phyloP scores from a whole-genome alignment of 2,888 invertebrate species.

The Diplazon laetatorius region DNA sequence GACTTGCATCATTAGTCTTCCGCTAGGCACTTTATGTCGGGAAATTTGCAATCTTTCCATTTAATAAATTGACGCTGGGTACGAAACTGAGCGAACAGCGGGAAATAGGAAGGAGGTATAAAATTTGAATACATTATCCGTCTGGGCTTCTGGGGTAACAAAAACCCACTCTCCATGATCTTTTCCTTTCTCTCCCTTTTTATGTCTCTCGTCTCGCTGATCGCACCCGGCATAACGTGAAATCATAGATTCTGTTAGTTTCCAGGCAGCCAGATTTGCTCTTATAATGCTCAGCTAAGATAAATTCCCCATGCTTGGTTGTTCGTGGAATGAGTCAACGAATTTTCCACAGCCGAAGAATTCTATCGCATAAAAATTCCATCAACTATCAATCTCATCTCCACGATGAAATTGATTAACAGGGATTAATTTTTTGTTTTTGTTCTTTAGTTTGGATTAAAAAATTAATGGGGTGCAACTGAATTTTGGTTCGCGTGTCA shows the following conservation, averaged over 20 bases:
- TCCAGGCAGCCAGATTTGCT: constrained; percentile 36
- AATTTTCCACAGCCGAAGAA: constrained; percentile 50
- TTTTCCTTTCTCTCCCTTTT: constrained; percentile 9
- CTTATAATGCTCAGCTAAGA: constrained; percentile 28
- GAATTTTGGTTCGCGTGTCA: neutral
- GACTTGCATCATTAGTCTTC: constrained; percentile 80
- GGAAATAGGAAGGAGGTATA: constrained; percentile 73
- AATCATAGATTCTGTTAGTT: constrained; percentile 70
- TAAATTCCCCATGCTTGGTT: constrained; percentile 40
- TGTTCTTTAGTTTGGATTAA: neutral
- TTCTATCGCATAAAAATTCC: constrained; percentile 22
- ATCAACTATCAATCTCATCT: constrained; percentile 47
- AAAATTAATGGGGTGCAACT: neutral
- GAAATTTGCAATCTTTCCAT: constrained; percentile 83
- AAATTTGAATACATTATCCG: constrained; percentile 80
- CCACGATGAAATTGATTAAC: neutral
- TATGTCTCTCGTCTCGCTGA: too few species aligned
- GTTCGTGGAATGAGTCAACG: constrained; percentile 58
- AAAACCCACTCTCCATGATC: constrained; percentile 32
- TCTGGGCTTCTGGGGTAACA: constrained; percentile 60
- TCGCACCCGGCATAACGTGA: constrained; percentile 68
- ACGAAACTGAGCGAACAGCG: constrained; percentile 33
- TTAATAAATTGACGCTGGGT: constrained; percentile 81
- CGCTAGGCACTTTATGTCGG: constrained; percentile 81
- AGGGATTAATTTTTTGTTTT: too few species aligned